Base-by-base conservation (phyloP, 2,888 invertebrate species). In the Toxonevra muliebris region DNA sequence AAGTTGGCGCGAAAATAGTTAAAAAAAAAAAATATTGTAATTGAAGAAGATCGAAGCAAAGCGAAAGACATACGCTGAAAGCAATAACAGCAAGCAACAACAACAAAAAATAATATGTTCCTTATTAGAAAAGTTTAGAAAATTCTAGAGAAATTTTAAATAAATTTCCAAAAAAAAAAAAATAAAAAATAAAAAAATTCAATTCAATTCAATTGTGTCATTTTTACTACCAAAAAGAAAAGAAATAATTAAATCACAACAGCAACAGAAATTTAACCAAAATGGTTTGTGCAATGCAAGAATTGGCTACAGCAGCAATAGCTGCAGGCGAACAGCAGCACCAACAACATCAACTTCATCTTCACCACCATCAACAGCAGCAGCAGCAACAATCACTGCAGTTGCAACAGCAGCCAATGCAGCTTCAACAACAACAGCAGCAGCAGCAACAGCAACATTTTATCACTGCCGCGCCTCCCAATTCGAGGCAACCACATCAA, bases 241-340 rank as follows among this genome's bases (percentile, higher is more conserved):
- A 59, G 63, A 65, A 52, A 41, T 30, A 50, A 15, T 40, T 50
- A 40, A 50, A 30, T 30, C 2, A 30, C 10, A 72, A 66, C 7
- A 69, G 45, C 52, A 45, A 45, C 50, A 50, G 54, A 58, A 42
- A 43, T 15, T 50, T 17, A 63, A 55, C 64, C 64, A 75, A 76
- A 77, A 85, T 85, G 85, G 86, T 85, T 80, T 85, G 85, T 82
- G 86, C 84, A 78, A 85, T 85, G 80, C 85, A 85, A 77, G 83
- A 82, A 68, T 69, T 77, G 69, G 71, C 80, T 71, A 65, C 73
- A 48, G 72, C 74, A 12, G 68, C 72, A 52, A 70, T 72, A 50
- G 72, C 70, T 58, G 72, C 71, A 45, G 70, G 66, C 43, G 78
- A 76, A 43, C 70, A 73, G 48, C 74, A 72, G 53, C 79, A 77